Evolutionary conservation across 2,888 invertebrate species (phyloP), one percentile per base, ranked within the genome.

Genomic region (Aromia moschata): DNA sequence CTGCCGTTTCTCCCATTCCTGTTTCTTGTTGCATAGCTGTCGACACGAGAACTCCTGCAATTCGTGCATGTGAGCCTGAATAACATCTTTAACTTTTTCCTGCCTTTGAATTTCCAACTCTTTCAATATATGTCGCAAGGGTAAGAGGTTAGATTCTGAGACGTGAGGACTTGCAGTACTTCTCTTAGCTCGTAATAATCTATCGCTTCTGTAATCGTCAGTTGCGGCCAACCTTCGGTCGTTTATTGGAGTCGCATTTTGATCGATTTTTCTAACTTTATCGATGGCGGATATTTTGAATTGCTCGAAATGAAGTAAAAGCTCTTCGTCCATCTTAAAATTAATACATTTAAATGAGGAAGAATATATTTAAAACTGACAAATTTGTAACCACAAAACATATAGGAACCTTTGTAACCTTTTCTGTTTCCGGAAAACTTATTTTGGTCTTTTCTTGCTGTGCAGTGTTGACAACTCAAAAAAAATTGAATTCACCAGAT

Each of bases 281-380:
- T 81, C 83, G 16, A 89, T 74, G 2, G 86, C 86, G 1, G 87
- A 85, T 58, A 86, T 79, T 68, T 87, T 85, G 43, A 87, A 74
- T 68, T 81, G 81, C 54, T 83, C 83, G 70, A 86, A 81, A 38
- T 77, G 77, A 11, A 31, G 41, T 9, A 54, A 11, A 37, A 37
- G 15, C 1, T 47, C 47, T 7, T 47, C 47, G 25, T 25, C 25
- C 25, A 5, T 25, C 4, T 25, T 25, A 5, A 25, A 25, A 25
- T 25, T 5, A 9, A 25, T 25, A 5, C 25, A 5, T 25, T n/a
- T n/a, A n/a, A n/a, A n/a, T n/a, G n/a, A n/a, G n/a, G n/a, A n/a
- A n/a, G n/a, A n/a, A n/a, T n/a, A n/a, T n/a, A n/a, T n/a, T n/a
- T n/a, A n/a, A n/a, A n/a, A n/a, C n/a, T n/a, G n/a, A n/a, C n/a